Evolutionary conservation across 30 jellyfish, hydroid and myxozoan genomes (phyloP).

Genomic region (Chrysaora quinquecirrha): DNA sequence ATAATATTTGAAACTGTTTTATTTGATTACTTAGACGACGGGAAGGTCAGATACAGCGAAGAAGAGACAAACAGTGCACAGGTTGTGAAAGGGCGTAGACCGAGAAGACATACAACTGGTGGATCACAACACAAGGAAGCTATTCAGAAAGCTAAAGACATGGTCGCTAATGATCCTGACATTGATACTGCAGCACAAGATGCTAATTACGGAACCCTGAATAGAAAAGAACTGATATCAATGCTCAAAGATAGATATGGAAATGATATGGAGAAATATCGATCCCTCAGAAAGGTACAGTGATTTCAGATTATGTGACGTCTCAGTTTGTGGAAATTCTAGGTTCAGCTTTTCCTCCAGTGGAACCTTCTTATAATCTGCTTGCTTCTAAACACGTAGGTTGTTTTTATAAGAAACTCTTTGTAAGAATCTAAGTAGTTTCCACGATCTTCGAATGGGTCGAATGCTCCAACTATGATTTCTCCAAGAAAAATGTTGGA

Average conservation of each 20-base stretch:
- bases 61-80: slow-evolving; percentile 65
- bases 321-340: no score
- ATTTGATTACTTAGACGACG: slow-evolving; percentile 33
- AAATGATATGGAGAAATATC: slow-evolving; percentile 78
- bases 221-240: slow-evolving; percentile 85
- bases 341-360: no score
- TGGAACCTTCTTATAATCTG: no score
- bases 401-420: no score
- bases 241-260: slow-evolving; percentile 94
- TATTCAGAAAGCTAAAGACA: slow-evolving; percentile 80
- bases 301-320: no score
- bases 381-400: no score
- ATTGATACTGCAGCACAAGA: slow-evolving; percentile 58
- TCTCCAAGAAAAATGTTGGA: no score
- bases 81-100: slow-evolving; percentile 74
- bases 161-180: slow-evolving; percentile 64
- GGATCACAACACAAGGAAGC: slow-evolving; percentile 88
- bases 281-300: slow-evolving; percentile 69
- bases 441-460: no score
- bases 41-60: slow-evolving; percentile 60
- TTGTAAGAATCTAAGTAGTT: no score
- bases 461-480: no score
- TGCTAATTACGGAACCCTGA: slow-evolving; percentile 59
- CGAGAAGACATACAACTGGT: slow-evolving; percentile 98
- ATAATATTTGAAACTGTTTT: no score